These are phyloP conservation scores for Zaprionus nigranus DNA, from an alignment of 1,140 invertebrate species.

Conservation along the genomic window DNA sequence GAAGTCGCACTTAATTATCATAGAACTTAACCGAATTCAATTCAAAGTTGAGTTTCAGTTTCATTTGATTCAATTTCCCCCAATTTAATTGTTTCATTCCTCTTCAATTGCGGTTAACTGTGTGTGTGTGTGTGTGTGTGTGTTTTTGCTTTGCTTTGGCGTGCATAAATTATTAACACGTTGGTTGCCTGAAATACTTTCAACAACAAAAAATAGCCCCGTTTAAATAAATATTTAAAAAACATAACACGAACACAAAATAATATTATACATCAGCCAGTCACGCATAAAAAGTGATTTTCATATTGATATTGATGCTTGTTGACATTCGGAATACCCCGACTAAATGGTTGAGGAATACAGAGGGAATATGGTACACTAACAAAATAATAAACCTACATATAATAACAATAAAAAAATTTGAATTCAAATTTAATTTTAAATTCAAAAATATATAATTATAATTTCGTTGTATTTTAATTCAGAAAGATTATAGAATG, in stretches of 20 bases:
- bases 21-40: not conserved
- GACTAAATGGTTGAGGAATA: no score
- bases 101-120: constrained; percentile 7
- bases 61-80: not conserved
- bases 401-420: no score
- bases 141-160: not conserved
- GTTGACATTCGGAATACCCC: not conserved
- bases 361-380: not conserved
- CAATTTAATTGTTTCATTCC: constrained; percentile 25
- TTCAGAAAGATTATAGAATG: no score
- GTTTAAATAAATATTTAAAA: constrained; percentile 39
- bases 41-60: not conserved
- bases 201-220: not conserved
- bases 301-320: not conserved
- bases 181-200: not conserved
- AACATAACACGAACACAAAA: constrained; percentile 21
- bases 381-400: no score
- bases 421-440: no score
- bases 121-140: not conserved
- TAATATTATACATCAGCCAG: not conserved
- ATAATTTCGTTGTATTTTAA: no score
- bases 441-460: no score
- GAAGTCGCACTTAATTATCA: not conserved
- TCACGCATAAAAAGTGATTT: not conserved
- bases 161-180: constrained; percentile 39